Conservation (phyloP, 2,113 vertebrate species). For the Callospermophilus lateralis region DNA sequence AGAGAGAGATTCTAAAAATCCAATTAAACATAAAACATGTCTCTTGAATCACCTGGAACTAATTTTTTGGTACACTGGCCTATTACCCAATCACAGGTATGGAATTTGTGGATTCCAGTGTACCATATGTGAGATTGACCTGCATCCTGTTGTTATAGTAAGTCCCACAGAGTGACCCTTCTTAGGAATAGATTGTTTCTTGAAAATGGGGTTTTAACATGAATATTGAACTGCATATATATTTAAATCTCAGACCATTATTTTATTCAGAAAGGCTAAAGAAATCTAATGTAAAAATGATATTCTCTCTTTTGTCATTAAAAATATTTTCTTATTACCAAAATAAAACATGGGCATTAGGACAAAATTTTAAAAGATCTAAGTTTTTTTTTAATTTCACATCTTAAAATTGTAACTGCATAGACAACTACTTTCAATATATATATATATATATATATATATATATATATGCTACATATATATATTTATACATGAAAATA, state of each 20-base stretch:
- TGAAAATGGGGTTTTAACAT: slow-evolving; percentile 27
- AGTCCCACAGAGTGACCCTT: background rate
- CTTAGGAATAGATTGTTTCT: slow-evolving; percentile 15
- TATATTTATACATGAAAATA: background rate
- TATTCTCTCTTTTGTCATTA: slow-evolving; percentile 6
- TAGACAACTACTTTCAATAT: background rate
- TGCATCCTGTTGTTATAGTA: background rate
- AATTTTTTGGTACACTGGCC: background rate
- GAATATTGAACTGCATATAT: background rate
- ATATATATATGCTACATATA: background rate
- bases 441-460: no score
- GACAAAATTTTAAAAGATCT: background rate
- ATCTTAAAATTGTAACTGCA: slow-evolving; percentile 30
- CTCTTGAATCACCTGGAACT: slow-evolving; percentile 21
- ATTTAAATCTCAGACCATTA: slow-evolving; percentile 54
- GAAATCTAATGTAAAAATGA: background rate
- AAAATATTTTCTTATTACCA: slow-evolving; percentile 46
- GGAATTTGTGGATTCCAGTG: background rate
- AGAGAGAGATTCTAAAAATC: background rate
- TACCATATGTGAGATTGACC: background rate
- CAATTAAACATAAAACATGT: slow-evolving; percentile 28
- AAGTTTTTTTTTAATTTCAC: background rate
- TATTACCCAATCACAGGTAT: background rate
- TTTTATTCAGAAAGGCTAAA: slow-evolving; percentile 48
- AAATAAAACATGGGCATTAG: slow-evolving; percentile 46